phyloP scores from a whole-genome alignment of 2,888 invertebrate species.

The Agrotis exclamationis region DNA sequence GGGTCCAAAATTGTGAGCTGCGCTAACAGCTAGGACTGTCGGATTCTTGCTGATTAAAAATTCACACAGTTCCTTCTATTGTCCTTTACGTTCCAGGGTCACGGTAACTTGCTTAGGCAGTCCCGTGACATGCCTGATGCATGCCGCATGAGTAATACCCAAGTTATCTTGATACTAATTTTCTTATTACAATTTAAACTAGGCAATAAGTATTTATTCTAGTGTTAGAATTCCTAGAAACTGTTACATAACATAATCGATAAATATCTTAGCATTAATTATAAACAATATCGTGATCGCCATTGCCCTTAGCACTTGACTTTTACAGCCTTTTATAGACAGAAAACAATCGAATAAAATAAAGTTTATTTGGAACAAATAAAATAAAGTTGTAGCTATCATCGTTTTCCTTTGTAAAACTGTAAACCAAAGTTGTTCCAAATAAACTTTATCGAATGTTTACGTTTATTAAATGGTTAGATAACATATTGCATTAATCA shows the following conservation, averaged over 20 bases:
- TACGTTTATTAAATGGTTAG: background rate
- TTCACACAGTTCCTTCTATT: too few relatives aligned
- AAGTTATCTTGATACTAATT: background rate
- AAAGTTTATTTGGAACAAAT: too few relatives aligned
- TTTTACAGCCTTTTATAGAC: slow-evolving; percentile 19
- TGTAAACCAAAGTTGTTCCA: too few relatives aligned
- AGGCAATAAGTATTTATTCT: background rate
- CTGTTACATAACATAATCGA: slow-evolving; percentile 11
- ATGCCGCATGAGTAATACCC: background rate
- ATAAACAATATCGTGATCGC: slow-evolving; percentile 32
- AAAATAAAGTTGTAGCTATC: too few relatives aligned
- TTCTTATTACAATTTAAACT: background rate
- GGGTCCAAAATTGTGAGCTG: too few relatives aligned
- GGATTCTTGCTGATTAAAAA: too few relatives aligned
- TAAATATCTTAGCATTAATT: slow-evolving; percentile 39
- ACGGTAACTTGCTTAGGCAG: too few relatives aligned
- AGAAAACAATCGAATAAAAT: slow-evolving; percentile 46
- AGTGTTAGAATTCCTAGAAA: slow-evolving; percentile 17
- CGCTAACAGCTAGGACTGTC: too few relatives aligned
- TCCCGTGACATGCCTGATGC: background rate
- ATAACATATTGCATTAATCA: slow-evolving; percentile 2
- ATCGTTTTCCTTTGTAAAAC: too few relatives aligned
- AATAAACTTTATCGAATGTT: too few relatives aligned
- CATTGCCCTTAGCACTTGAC: slow-evolving; percentile 35
- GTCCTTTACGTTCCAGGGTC: too few relatives aligned